Evolutionary conservation across 2,797 vertebrate species (phyloP), one percentile per base, ranked within the genome.

Genomic region (Brachyalestes nurse): DNA sequence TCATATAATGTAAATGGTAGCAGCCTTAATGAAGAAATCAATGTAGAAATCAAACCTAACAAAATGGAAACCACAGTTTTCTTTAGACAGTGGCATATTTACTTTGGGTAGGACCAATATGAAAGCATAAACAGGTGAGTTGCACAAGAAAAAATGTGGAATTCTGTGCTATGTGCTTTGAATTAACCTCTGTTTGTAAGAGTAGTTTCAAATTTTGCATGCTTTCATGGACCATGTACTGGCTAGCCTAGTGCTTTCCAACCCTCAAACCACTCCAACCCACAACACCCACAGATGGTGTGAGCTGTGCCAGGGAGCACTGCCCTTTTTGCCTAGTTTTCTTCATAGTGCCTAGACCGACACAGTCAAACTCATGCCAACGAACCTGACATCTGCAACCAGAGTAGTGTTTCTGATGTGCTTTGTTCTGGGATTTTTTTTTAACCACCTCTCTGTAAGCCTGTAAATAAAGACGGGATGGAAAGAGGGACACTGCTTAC

Each of bases 341-440:
- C 57, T 79, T 77, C 45, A 79, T 66, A 78, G 51, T 13, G 51
- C 42, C 58, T 53, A 19, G 2, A 67, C 47, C 38, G 17, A 62
- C 62, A 61, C 60, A 38, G 49, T 23, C 57, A 82, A 73, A 75
- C 47, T 17, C 78, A 58, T 69, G 73, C 77, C 83, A 78, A 79
- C 80, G 84, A 85, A 76, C 64, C 25, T 38, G 83, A 82, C 82
- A 83, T 72, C 62, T 83, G 82, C 64, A 70, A 49, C 47, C 67
- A 72, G 77, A 70, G 64, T 64, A 38, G 57, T 72, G 72, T 12
- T 40, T n/a, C 62, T 72, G 23, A 72, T 74, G 23, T 51, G 57
- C 66, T 75, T 79, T 66, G 73, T 77, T 75, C 67, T 19, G 77
- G 65, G 40, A 49, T 55, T 34, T 71, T 34, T 71, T 67, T 51